Conservation (phyloP, 2,113 vertebrate species). For the Ornithorhynchus anatinus region DNA sequence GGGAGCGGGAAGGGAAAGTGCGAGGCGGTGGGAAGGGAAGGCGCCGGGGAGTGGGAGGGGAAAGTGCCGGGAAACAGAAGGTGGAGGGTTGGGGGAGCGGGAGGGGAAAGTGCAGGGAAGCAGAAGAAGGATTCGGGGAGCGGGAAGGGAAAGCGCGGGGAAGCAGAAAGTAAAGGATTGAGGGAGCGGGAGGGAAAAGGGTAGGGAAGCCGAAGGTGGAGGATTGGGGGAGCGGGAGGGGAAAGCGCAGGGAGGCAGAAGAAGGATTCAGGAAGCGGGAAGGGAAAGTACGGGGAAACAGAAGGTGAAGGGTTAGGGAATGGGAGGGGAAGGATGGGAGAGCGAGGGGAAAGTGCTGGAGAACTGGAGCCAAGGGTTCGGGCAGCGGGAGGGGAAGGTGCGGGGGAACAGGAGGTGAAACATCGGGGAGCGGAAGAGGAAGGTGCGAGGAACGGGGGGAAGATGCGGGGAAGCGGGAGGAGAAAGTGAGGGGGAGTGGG, state of each 20-base stretch:
- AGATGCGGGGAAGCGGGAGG: not conserved
- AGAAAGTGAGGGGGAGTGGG: not conserved
- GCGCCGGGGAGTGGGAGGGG: not conserved
- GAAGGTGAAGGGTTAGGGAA: not conserved
- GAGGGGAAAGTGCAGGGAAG: not conserved
- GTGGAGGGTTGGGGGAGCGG: not conserved
- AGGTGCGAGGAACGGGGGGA: not conserved
- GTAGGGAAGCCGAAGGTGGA: not conserved
- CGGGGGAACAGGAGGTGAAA: not conserved
- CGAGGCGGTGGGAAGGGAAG: rapidly evolving
- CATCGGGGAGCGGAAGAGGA: not conserved
- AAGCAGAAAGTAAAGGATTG: not conserved
- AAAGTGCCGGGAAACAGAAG: too few species aligned
- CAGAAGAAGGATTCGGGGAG: not conserved
- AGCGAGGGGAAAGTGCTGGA: not conserved
- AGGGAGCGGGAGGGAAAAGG: not conserved
- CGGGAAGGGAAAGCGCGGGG: too few species aligned
- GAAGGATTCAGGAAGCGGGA: not conserved
- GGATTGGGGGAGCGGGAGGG: not conserved
- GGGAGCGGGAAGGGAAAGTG: rapidly evolving
- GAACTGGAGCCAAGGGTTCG: not conserved
- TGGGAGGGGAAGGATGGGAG: not conserved
- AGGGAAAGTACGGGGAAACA: not conserved
- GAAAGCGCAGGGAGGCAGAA: not conserved
- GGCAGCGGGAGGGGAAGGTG: not conserved